Evolutionary conservation across 2,113 vertebrate species (phyloP).

Genomic region (Amazona guildingii): DNA sequence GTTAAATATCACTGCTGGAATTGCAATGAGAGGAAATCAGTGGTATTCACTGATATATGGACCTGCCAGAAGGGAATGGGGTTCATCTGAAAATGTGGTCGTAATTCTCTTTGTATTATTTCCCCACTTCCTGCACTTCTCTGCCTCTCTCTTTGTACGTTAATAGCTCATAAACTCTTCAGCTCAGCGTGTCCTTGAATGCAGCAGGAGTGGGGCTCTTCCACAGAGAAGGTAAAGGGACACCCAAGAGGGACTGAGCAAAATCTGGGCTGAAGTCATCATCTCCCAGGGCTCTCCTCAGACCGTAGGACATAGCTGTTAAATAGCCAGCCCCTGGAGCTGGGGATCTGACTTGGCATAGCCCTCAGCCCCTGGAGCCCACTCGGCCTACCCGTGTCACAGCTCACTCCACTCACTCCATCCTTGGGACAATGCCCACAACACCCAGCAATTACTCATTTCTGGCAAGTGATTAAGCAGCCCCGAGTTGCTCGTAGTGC

Average conservation of each 20-base stretch:
- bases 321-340: neutral
- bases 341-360: neutral
- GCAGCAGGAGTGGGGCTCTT: neutral
- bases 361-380: neutral
- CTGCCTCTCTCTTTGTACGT: neutral
- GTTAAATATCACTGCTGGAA: slow-evolving; percentile 29
- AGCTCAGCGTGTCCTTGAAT: rapidly evolving
- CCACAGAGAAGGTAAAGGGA: neutral
- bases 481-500: neutral
- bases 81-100: slow-evolving; percentile 11
- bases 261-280: neutral
- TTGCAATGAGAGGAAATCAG: slow-evolving; percentile 18
- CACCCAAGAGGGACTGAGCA: neutral
- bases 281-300: neutral
- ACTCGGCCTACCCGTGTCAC: neutral
- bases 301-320: rapidly evolving
- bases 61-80: slow-evolving; percentile 8
- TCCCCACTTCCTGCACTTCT: neutral
- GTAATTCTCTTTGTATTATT: slow-evolving; percentile 21
- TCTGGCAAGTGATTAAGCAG: neutral
- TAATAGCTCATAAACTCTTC: neutral
- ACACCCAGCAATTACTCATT: neutral
- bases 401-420: neutral
- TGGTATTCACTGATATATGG: neutral
- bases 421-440: neutral